Evolutionary conservation across 2,113 vertebrate species (phyloP), one percentile per base, ranked within the genome.

Genomic region (Macrotis lagotis): DNA sequence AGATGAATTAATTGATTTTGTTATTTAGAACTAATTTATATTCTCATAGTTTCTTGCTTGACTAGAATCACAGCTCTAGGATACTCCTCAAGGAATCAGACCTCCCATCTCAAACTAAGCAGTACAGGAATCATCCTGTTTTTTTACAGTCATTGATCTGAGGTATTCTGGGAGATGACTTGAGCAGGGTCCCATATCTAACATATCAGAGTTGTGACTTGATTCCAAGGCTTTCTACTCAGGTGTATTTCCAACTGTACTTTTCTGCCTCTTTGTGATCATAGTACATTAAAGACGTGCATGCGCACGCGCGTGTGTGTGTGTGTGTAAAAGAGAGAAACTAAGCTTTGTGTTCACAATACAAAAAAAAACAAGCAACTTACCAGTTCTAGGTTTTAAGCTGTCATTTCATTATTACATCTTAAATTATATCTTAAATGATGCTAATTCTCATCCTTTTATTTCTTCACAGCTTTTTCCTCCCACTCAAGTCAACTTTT

Each of bases 401-500:
- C 37, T 66, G 55, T 66, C 55, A 31, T 66, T 66, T 66, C 11
- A 37, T 14, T 14, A 11, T 66, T 59, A 9, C 37, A 16, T 50
- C 14, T 91, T 51, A 48, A 24, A 8, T 94, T 89, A 66, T 89
- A 83, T 44, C 28, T n/a, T n/a, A n/a, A n/a, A 1, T 90, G 47
- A 25, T 48, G 24, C 7, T 90, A 28, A 37, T 31, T 55, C 25
- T 91, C 52, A 44, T 83, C 37, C 97, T 98, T 98, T 96, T 98
- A 90, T 97, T 97, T 98, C 92, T 97, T 98, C 98, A 59, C 98
- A 99, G 99, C 99, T 97, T 99, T 99, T 97, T 97, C 99, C 95
- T 98, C 99, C 98, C 99, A 99, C 96, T 97, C 98, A 95, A 99
- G 98, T 98, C 99, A 99, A 2, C 99, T 99, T 97, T 98, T 99